Evolutionary conservation across 1,140 invertebrate genomes (phyloP), one percentile per base, ranked within the genome.

Genomic region (Zaprionus gabonicus): DNA sequence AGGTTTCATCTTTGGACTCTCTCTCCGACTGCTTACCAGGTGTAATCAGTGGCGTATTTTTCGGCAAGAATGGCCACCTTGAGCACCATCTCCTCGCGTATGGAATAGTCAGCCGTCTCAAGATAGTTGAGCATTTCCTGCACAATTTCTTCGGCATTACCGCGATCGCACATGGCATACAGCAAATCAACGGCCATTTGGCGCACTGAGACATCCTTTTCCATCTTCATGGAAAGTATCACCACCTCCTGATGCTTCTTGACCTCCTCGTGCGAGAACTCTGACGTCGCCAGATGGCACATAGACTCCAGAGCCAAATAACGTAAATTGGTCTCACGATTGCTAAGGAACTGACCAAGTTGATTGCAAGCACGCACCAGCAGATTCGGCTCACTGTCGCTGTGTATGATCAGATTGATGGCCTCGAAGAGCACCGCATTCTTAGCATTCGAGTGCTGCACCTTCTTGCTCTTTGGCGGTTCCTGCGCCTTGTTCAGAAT

Each of bases 241-340:
- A 99, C 99, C 20, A 99, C 99, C 94, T 99, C 99, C 94, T 99
- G 99, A 93, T 99, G 99, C 92, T 99, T 99, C 93, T 99, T 99
- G 0, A 99, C 99, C 76, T 99, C 99, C 93, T 99, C 99, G 93
- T 99, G 99, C 34, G 99, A 99, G 93, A 99, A 99, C 94, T 99
- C 99, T 2, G 99, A 99, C 10, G 98, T 99, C 23, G 99, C 99
- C 81, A 99, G 94, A 91, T 99, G 96, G 93, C 99, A 99, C 99
- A 99, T 99, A 31, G 99, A 99, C 93, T 99, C 99, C 46, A 99
- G 94, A 46, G 99, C 99, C 85, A 99, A 94, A 93, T 99, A 99
- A 77, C 99, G 96, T 65, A 99, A 94, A 94, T 99, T 99, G 0
- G 99, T 99, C 94, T 99, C 99, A 74, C 99, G 95, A 93, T 99